A percentile compares a stretch with the other conserved stretches of the same genome.
phyloP scores from a whole-genome alignment of 2,888 invertebrate genomes.

The Carabus problematicus region DNA sequence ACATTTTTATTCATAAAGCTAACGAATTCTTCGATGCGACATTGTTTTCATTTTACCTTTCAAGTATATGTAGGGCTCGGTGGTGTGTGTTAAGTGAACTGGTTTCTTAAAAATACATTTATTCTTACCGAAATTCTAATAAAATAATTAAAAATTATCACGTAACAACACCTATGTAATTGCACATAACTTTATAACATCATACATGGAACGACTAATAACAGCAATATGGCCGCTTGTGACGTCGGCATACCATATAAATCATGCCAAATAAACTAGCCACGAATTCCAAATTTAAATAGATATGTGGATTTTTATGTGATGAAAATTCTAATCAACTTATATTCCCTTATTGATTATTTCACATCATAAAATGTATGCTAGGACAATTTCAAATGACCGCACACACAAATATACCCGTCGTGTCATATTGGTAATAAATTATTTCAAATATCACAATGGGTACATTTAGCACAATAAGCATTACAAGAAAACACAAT shows the following conservation, averaged over 20 bases:
- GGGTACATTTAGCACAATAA: not conserved
- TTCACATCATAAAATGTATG: not conserved
- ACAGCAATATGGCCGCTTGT: constrained; percentile 41
- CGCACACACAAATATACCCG: constrained; percentile 12
- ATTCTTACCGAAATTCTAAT: constrained; percentile 39
- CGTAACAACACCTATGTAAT: constrained; percentile 42
- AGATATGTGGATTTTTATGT: constrained; percentile 30
- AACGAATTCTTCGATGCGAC: constrained; percentile 23
- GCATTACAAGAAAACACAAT: not conserved
- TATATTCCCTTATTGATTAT: constrained; percentile 34
- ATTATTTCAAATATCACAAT: no score
- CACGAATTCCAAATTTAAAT: constrained; percentile 24
- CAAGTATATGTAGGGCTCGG: constrained; percentile 18
- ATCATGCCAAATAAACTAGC: constrained; percentile 24
- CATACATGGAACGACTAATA: constrained; percentile 34
- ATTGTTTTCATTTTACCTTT: constrained; percentile 23
- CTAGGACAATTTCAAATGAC: constrained; percentile 8
- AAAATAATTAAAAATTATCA: constrained; percentile 41
- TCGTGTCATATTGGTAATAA: no score
- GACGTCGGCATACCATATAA: constrained; percentile 35
- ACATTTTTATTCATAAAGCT: constrained; percentile 30
- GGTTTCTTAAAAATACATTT: constrained; percentile 1
- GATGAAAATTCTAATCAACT: constrained; percentile 34
- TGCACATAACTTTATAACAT: constrained; percentile 40
- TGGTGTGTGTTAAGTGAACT: constrained; percentile 1